A percentile compares a stretch with the other conserved stretches of the same genome.
phyloP scores from a whole-genome alignment of 2,888 invertebrate genomes.

The Pseudococcus jackbeardsleyi region DNA sequence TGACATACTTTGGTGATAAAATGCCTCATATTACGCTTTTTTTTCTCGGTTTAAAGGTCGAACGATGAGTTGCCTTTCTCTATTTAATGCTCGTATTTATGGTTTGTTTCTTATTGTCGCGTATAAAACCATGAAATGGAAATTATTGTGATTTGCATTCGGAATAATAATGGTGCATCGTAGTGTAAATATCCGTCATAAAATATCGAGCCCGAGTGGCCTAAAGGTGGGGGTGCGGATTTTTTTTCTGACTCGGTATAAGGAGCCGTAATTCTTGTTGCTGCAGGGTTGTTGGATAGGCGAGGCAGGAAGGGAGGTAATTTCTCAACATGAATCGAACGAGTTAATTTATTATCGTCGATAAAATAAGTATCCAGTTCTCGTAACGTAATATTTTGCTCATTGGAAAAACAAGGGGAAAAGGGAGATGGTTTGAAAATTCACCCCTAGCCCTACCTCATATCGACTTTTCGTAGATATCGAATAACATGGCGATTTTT shows the following conservation, averaged over 20 bases:
- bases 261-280: slow-evolving; percentile 7
- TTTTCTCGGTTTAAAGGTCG: slow-evolving; percentile 32
- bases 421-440: background rate
- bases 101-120: slow-evolving; percentile 46
- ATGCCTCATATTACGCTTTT: background rate
- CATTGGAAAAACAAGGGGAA: background rate
- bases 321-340: background rate
- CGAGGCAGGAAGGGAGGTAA: too few relatives aligned
- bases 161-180: slow-evolving; percentile 46
- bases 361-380: background rate
- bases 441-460: too few relatives aligned
- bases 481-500: background rate
- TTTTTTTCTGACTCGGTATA: background rate
- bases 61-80: background rate
- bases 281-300: background rate
- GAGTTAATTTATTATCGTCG: background rate
- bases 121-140: slow-evolving; percentile 46
- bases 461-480: background rate
- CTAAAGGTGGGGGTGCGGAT: background rate
- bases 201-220: slow-evolving; percentile 14
- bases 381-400: background rate
- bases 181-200: slow-evolving; percentile 44
- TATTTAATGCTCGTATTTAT: slow-evolving; percentile 53
- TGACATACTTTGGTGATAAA: slow-evolving; percentile 27
- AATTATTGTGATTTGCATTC: slow-evolving; percentile 43